phyloP scores from a whole-genome alignment of 2,797 vertebrate genomes.

The Balearica regulorum region DNA sequence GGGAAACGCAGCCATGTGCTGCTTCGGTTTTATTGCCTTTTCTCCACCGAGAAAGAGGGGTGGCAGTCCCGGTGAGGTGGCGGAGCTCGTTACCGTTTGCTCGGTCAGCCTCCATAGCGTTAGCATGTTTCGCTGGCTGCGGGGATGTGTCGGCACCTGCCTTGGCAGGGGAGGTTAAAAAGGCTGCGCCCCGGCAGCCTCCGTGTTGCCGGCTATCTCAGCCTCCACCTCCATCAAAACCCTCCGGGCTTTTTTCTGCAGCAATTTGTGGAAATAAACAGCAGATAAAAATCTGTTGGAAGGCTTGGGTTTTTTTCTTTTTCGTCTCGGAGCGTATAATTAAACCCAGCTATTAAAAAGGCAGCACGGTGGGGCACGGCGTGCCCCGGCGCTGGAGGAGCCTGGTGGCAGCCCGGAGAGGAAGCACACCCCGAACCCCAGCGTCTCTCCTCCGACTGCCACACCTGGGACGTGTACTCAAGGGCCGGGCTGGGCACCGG shows the following conservation, averaged over 20 bases:
- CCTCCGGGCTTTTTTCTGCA: slow-evolving; percentile 55
- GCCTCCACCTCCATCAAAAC: slow-evolving; percentile 74
- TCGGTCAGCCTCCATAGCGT: slow-evolving; percentile 65
- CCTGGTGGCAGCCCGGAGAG: not conserved
- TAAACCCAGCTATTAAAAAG: slow-evolving; percentile 44
- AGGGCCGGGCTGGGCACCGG: not conserved
- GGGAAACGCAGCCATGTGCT: not conserved
- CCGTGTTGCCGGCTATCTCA: slow-evolving; percentile 61
- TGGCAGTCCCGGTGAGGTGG: not conserved
- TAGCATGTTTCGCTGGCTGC: slow-evolving; percentile 48
- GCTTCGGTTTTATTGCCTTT: not conserved
- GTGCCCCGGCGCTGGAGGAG: not conserved
- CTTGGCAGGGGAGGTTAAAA: slow-evolving; percentile 58
- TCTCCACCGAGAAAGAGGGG: not conserved
- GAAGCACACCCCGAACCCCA: slow-evolving; percentile 30
- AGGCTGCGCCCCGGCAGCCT: slow-evolving; percentile 57
- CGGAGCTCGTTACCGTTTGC: slow-evolving; percentile 72
- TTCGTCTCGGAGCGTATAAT: not conserved
- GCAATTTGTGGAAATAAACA: slow-evolving; percentile 65
- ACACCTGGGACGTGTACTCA: not conserved
- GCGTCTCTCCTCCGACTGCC: slow-evolving; percentile 33
- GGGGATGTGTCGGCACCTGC: slow-evolving; percentile 77
- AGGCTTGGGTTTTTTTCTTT: slow-evolving; percentile 32
- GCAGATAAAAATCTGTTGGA: slow-evolving; percentile 62
- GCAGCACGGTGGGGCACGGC: not conserved